Conservation (phyloP, 2,888 invertebrate genomes). For the Ectemnius cavifrons region DNA sequence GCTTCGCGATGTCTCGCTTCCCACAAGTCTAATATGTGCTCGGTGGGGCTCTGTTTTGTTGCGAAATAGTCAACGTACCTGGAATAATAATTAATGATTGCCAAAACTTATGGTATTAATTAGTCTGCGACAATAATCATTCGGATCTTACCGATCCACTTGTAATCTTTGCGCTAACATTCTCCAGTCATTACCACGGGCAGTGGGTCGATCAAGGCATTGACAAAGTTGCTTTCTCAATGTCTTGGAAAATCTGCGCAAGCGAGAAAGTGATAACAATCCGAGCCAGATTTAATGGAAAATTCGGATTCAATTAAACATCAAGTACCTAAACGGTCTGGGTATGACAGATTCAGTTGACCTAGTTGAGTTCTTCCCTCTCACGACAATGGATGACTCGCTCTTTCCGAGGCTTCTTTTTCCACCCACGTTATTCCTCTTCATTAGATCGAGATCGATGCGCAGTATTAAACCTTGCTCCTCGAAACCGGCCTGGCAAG, state of each 20-base stretch:
- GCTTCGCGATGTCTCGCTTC: slow-evolving; percentile 91
- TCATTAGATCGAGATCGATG: slow-evolving; percentile 66
- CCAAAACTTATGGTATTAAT: background rate
- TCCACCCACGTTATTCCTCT: slow-evolving; percentile 51
- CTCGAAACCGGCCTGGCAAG: slow-evolving; percentile 65
- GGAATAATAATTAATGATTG: slow-evolving; percentile 15
- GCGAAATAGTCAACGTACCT: slow-evolving; percentile 95
- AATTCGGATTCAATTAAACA: background rate
- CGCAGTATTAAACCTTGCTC: slow-evolving; percentile 64
- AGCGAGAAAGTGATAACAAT: background rate
- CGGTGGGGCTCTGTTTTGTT: slow-evolving; percentile 95
- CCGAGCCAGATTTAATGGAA: background rate
- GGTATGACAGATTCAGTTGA: slow-evolving; percentile 65
- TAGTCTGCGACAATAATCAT: background rate
- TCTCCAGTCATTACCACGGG: slow-evolving; percentile 95
- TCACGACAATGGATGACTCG: slow-evolving; percentile 57
- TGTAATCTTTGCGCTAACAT: slow-evolving; percentile 92
- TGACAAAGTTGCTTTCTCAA: slow-evolving; percentile 87
- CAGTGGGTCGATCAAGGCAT: slow-evolving; percentile 91
- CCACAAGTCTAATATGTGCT: slow-evolving; percentile 95
- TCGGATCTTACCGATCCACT: slow-evolving; percentile 82
- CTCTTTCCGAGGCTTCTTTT: slow-evolving; percentile 49
- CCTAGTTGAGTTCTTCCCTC: slow-evolving; percentile 62
- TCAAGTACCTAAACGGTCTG: slow-evolving; percentile 64
- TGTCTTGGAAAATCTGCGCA: slow-evolving; percentile 66